Base-by-base conservation (phyloP, 1,140 invertebrate species). In the Drosophila prosaltans region DNA sequence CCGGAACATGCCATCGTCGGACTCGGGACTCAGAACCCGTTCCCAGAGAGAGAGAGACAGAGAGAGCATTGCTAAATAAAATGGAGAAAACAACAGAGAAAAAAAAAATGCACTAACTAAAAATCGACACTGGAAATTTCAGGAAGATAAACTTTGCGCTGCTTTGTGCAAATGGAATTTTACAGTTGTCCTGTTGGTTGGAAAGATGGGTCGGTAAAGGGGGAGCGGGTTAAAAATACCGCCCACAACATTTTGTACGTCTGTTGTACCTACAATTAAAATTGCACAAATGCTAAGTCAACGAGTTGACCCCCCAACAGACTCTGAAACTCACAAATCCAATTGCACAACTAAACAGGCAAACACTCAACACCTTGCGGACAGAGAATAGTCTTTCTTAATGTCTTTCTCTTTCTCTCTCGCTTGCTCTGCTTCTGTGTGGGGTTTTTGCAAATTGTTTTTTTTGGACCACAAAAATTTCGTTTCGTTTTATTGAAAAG, bases 301-400 rank as follows among this genome's bases (percentile, higher is more conserved):
- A 59, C 16, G 62, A 36, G 55, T 57, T 69, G 65, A 65, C 62
- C 71, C 45, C 30, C 55, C 57, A 21, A 21, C 57, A 36, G 16
- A 21, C 32, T 32, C 32, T 6, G 26, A 51, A 51, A 51, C 45
- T 51, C 45, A 51, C 75, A 73, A 82, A 82, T 86, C 68, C 81
- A 88, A 76, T 85, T 86, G 82, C 80, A 69, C 59, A 74, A 74
- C 77, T 66, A 75, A 85, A 74, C 73, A 51, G 78, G 40, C 45
- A 51, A 69, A 51, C 64, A 21, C 54, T 69, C 60, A 40, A 58
- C 66, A 73, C 45, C 45, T 51, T 51, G 21, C 45, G 1, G 8
- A 51, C 32, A 36, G 1, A 51, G 8, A 4, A 26, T 9, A 8
- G 9, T 51, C 24, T 51, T 21, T 7, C 45, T 63, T 5, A 2